Conservation (phyloP, 2,113 vertebrate genomes). For the Entomyzon cyanotis region DNA sequence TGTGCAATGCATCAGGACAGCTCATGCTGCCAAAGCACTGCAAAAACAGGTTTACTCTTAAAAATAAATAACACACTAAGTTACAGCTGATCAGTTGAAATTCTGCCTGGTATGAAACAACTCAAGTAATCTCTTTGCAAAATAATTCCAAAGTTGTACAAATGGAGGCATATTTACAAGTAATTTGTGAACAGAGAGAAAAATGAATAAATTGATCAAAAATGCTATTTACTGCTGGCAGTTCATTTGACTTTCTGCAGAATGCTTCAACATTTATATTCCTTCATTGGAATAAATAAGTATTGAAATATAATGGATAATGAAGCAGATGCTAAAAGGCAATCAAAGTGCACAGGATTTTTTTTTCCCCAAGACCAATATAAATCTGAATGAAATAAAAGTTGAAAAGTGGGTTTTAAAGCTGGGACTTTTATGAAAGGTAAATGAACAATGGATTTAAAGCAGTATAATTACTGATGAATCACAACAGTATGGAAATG, state of each 20-base stretch:
- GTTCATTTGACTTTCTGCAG: slow-evolving; percentile 16
- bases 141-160: slow-evolving; percentile 7
- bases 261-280: not conserved
- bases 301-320: slow-evolving; percentile 22
- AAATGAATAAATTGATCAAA: slow-evolving; percentile 39
- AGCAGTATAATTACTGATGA: not conserved
- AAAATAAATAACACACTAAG: not conserved
- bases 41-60: not conserved
- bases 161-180: not conserved
- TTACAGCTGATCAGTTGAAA: not conserved
- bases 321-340: slow-evolving; percentile 1
- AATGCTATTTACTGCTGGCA: slow-evolving; percentile 16
- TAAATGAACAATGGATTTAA: not conserved
- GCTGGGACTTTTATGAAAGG: not conserved
- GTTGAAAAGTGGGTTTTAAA: not conserved
- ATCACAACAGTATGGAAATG: not conserved
- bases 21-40: not conserved
- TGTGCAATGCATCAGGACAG: accelerated
- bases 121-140: not conserved
- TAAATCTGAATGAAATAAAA: not conserved
- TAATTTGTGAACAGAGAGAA: slow-evolving; percentile 6
- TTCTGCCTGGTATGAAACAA: not conserved
- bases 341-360: not conserved
- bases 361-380: not conserved
- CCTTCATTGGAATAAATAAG: not conserved